Conservation (phyloP, 2,888 invertebrate genomes). For the Dione juno region DNA sequence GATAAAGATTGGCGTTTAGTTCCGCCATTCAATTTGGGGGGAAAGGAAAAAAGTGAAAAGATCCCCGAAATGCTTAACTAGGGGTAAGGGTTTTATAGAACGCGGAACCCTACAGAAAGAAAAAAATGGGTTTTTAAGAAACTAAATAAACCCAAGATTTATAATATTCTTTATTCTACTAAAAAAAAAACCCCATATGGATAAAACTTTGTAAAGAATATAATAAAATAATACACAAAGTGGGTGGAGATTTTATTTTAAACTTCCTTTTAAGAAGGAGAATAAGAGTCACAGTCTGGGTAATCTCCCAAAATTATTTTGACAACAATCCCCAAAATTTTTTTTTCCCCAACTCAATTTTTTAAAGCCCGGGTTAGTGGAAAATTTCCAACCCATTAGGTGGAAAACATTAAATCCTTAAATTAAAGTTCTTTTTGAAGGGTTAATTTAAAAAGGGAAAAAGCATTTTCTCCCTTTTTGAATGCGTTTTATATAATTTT, state of each 20-base stretch:
- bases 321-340: conserved; percentile 33
- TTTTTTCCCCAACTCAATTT: conserved; percentile 42
- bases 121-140: no score
- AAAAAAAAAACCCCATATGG: no score
- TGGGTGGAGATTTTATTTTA: no score
- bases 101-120: no score
- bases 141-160: no score
- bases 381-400: conserved; percentile 47
- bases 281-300: not conserved
- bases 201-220: no score
- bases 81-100: no score
- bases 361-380: conserved; percentile 41
- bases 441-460: conserved; percentile 43
- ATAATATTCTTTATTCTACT: no score
- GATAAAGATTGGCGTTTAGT: not conserved
- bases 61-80: no score
- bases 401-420: conserved; percentile 43
- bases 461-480: conserved; percentile 14
- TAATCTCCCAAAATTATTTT: conserved; percentile 27
- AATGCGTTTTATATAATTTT: conserved; percentile 5
- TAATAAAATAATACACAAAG: no score
- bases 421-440: conserved; percentile 36
- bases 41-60: no score
- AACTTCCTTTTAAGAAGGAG: not conserved
- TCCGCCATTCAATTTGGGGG: no score